These are phyloP conservation scores for Trematocara unimaculatum DNA, from an alignment of 2,113 vertebrate species.

Conservation along the genomic window DNA sequence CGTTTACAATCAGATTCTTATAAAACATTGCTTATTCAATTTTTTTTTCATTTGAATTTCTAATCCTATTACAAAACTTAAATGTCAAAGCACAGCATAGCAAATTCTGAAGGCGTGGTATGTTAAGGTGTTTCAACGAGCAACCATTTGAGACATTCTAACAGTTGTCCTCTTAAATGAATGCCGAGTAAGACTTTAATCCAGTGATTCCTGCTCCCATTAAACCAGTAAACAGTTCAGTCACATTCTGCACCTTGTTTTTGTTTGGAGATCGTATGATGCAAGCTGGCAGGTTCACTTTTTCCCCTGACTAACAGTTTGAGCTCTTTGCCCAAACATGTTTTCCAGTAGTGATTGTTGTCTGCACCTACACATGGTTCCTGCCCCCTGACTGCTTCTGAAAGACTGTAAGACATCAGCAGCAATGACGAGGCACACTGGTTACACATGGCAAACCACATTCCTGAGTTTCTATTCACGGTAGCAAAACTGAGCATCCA, in stretches of 20 bases:
- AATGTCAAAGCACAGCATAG: background rate
- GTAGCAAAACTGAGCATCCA: background rate
- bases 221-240: background rate
- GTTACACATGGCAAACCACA: conserved; percentile 34
- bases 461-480: conserved; percentile 17
- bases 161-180: background rate
- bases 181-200: background rate
- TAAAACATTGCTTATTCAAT: background rate
- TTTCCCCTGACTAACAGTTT: background rate
- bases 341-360: background rate
- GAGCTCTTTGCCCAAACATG: background rate
- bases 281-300: background rate
- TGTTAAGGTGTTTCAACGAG: background rate
- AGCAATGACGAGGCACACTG: background rate
- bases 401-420: background rate
- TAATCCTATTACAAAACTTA: background rate
- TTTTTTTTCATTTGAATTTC: background rate
- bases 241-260: background rate
- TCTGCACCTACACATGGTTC: background rate
- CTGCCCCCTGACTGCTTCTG: background rate
- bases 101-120: background rate
- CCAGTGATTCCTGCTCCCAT: background rate
- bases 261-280: background rate
- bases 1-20: background rate
- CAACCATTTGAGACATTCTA: background rate